Evolutionary conservation across 2,113 vertebrate species (phyloP), one percentile per base, ranked within the genome.

Genomic region (Sardina pilchardus): DNA sequence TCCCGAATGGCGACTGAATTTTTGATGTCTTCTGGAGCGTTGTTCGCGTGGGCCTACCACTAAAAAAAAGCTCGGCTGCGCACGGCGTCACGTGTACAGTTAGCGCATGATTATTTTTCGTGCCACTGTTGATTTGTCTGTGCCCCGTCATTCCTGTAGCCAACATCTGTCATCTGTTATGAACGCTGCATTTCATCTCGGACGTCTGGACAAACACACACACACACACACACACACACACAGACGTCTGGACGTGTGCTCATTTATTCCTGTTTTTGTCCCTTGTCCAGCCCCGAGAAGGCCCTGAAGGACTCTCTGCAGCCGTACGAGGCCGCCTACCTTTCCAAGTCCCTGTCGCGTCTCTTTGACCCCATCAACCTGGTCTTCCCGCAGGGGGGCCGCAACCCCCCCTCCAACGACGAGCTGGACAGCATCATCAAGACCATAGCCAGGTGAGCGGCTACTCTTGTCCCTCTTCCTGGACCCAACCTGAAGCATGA

Each of bases 361-460:
- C 96, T 99, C 44, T 99, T 99, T 85, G 98, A 99, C 89, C 98
- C 98, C 34, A 98, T 99, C 94, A 99, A 99, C 91, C 96, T 99
- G 1, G 97, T 99, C 83, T 99, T 99, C 81, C 98, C 98, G 0
- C 94, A 97, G 87, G 97, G 98, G 24, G 98, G 97, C 3, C 96
- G 96, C 50, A 98, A 96, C 91, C 97, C 97, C 7, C 97, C 98
- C 85, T 99, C 98, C 88, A 93, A 90, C 21, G 98, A 99, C 0
- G 98, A 99, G 87, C 95, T 99, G 89, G 98, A 99, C 84, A 96
- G 97, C 91, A 99, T 99, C 92, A 96, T 97, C 92, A 99, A 98
- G 94, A 98, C 97, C 81, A 96, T 99, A 90, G 92, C 93, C 93
- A 97, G 97, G 96, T 97, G 93, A 17, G 34, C 4, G 10, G 14